Conservation (phyloP, 92 coral and sea anemone species). For the Isaurus tuberculatus region DNA sequence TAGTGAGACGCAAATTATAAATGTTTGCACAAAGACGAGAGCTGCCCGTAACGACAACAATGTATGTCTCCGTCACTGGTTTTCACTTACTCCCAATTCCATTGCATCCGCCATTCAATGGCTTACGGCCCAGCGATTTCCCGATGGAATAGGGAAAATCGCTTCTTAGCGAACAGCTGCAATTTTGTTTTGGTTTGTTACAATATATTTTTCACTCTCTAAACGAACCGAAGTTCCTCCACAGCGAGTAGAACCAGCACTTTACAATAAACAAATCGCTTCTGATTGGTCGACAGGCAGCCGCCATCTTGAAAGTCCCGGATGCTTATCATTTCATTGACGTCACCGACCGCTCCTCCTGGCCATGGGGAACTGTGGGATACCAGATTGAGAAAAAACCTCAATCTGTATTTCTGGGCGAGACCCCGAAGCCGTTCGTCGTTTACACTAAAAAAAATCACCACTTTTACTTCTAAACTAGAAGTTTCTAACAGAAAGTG, state of each 20-base stretch:
- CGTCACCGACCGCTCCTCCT: slow-evolving; percentile 65
- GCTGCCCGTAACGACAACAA: slow-evolving; percentile 98
- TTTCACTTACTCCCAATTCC: slow-evolving; percentile 87
- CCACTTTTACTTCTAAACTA: too few species aligned
- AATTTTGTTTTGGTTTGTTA: slow-evolving; percentile 87
- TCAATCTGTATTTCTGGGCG: background rate
- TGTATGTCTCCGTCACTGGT: slow-evolving; percentile 63
- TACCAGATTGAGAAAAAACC: background rate
- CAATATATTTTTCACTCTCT: slow-evolving; percentile 71
- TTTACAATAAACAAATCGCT: slow-evolving; percentile 97
- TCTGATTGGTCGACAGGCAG: slow-evolving; percentile 98
- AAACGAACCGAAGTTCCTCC: slow-evolving; percentile 89
- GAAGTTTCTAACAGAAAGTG: too few species aligned
- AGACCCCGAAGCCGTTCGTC: background rate
- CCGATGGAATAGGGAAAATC: slow-evolving; percentile 98
- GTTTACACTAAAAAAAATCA: too few species aligned
- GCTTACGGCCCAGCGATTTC: slow-evolving; percentile 85
- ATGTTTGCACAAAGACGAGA: slow-evolving; percentile 99
- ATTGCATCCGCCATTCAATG: slow-evolving; percentile 82
- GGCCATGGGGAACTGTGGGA: slow-evolving; percentile 41
- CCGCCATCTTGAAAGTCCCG: slow-evolving; percentile 99
- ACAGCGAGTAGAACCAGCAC: slow-evolving; percentile 92
- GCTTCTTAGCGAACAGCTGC: slow-evolving; percentile 82
- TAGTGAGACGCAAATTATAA: slow-evolving; percentile 64
- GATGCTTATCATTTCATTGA: slow-evolving; percentile 80